A percentile compares a stretch with the other conserved stretches of the same genome.
Conservation (phyloP, 2,113 vertebrate genomes). For the Seriola aureovittata region DNA sequence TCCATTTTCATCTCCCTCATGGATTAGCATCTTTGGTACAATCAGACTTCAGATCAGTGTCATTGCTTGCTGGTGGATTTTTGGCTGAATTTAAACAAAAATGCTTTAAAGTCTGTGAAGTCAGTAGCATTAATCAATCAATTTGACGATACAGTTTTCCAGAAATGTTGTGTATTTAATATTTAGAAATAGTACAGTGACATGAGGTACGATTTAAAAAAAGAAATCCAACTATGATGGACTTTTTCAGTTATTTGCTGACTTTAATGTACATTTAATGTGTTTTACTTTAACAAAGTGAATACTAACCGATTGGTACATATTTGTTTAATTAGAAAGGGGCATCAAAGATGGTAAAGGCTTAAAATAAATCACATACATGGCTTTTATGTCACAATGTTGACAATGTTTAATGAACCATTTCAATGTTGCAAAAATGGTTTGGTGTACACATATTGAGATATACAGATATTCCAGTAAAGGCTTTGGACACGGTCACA, state of each 20-base stretch:
- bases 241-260: too few relatives aligned
- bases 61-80: slow-evolving; percentile 26
- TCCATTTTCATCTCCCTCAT: slow-evolving; percentile 19
- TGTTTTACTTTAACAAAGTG: background rate
- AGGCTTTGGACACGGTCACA: background rate
- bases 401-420: background rate
- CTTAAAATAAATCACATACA: background rate
- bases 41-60: slow-evolving; percentile 49
- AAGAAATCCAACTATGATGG: background rate
- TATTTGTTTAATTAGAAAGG: background rate
- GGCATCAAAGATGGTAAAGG: background rate
- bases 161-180: background rate
- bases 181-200: background rate
- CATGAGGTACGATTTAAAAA: background rate
- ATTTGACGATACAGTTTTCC: background rate
- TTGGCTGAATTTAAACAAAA: slow-evolving; percentile 7
- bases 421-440: slow-evolving; percentile 3
- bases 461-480: background rate
- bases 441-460: background rate
- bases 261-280: too few relatives aligned
- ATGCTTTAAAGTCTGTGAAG: background rate
- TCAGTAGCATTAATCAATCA: slow-evolving; percentile 14
- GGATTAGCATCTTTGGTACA: slow-evolving; percentile 31
- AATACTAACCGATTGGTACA: background rate
- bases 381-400: background rate